Percentiles rank a stretch among this genome's conserved stretches.
These are phyloP conservation scores for Furcula furcula DNA, from an alignment of 2,888 invertebrate genomes.

Conservation along the genomic window DNA sequence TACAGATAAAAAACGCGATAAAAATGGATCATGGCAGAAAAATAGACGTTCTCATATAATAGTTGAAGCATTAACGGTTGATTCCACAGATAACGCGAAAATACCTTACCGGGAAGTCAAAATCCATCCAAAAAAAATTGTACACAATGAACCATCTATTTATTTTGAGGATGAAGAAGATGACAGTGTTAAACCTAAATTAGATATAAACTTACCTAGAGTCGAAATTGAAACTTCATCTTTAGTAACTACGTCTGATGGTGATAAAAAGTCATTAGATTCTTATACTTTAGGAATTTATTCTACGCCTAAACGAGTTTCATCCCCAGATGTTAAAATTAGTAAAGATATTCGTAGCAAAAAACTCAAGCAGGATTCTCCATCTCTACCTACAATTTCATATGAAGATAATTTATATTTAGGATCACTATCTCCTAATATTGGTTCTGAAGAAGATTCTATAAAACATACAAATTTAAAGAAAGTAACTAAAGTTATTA, in stretches of 20 bases:
- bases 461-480: background rate
- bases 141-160: constrained; percentile 11
- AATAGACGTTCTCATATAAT: constrained; percentile 27
- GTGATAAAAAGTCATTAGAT: constrained; percentile 47
- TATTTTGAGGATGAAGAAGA: constrained; percentile 30
- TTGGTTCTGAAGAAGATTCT: constrained; percentile 8
- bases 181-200: constrained; percentile 40
- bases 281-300: constrained; percentile 38
- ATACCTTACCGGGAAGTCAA: constrained; percentile 4
- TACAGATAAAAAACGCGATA: constrained; percentile 17
- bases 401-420: constrained; percentile 22
- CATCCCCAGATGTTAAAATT: constrained; percentile 27
- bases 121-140: constrained; percentile 4
- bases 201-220: constrained; percentile 50
- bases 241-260: constrained; percentile 33
- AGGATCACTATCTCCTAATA: constrained; percentile 9
- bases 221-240: constrained; percentile 41
- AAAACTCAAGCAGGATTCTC: constrained; percentile 11
- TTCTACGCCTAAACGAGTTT: constrained; percentile 30
- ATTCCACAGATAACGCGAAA: constrained; percentile 13
- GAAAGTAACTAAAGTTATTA: constrained; percentile 5
- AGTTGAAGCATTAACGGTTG: constrained; percentile 23
- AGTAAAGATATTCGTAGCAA: constrained; percentile 9
- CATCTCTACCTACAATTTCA: constrained; percentile 29
- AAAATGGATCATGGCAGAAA: constrained; percentile 21